Conservation (phyloP, 2,888 invertebrate species). For the Deilephila porcellus region DNA sequence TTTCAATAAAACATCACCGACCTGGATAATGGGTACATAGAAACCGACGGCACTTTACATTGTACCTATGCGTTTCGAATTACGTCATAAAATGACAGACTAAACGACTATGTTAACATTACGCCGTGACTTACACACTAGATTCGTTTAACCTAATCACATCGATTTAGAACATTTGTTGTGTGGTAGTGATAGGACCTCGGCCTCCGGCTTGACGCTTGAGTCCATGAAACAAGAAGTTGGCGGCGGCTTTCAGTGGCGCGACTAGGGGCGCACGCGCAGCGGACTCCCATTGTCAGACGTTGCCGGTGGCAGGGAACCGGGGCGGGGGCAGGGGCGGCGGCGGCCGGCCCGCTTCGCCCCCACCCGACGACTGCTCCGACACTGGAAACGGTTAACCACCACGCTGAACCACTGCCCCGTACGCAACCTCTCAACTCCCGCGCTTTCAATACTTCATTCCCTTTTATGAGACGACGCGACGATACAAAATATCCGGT, state of each 20-base stretch:
- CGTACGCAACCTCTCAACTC: not conserved
- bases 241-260: constrained; percentile 87
- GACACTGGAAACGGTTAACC: constrained; percentile 87
- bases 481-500: not conserved
- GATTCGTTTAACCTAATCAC: constrained; percentile 81
- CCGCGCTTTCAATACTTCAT: not conserved
- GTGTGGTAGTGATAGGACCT: constrained; percentile 79
- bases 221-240: constrained; percentile 88
- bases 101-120: constrained; percentile 77
- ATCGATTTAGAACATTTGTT: constrained; percentile 85
- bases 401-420: not conserved
- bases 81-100: constrained; percentile 82
- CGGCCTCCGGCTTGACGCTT: constrained; percentile 79
- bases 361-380: constrained; percentile 92
- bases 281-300: constrained; percentile 91
- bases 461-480: not conserved
- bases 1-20: constrained; percentile 60
- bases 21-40: constrained; percentile 78
- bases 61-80: constrained; percentile 76
- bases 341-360: constrained; percentile 89
- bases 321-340: constrained; percentile 93
- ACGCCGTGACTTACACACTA: constrained; percentile 79
- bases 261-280: constrained; percentile 86
- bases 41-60: constrained; percentile 76
- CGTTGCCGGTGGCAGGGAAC: constrained; percentile 89